phyloP scores from a whole-genome alignment of 2,113 vertebrate genomes.

The Miniopterus natalensis region DNA sequence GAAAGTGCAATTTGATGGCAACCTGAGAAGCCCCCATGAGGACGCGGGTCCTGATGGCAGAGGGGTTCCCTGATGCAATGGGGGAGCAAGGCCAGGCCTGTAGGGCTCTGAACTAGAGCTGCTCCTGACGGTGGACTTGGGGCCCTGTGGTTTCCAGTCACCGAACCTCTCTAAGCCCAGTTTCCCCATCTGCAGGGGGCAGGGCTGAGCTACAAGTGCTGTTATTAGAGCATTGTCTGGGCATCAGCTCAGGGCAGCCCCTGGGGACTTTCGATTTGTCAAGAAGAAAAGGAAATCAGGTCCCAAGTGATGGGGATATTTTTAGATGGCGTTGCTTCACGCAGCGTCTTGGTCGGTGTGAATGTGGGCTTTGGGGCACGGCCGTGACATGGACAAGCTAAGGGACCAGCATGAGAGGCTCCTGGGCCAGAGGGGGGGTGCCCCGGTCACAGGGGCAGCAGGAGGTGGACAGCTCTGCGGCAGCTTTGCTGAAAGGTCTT shows the following conservation, averaged over 20 bases:
- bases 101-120: neutral
- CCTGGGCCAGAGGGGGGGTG: conserved; percentile 66
- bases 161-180: neutral
- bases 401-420: conserved; percentile 59
- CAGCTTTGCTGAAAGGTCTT: conserved; percentile 83
- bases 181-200: neutral
- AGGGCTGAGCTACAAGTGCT: neutral
- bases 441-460: conserved; percentile 45
- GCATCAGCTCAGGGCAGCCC: conserved; percentile 67
- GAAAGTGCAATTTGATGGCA: neutral
- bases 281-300: conserved; percentile 84
- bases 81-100: neutral
- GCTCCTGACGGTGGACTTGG: neutral
- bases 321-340: conserved; percentile 82
- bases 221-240: neutral
- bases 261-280: conserved; percentile 82
- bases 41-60: neutral
- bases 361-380: conserved; percentile 69
- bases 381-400: conserved; percentile 44
- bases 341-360: conserved; percentile 55
- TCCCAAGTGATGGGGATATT: conserved; percentile 81
- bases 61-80: neutral
- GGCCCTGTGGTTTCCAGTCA: neutral
- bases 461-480: conserved; percentile 77
- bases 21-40: neutral